These are phyloP conservation scores for Dendropsophus ebraccatus DNA, from an alignment of 2,113 vertebrate species.

Conservation along the genomic window DNA sequence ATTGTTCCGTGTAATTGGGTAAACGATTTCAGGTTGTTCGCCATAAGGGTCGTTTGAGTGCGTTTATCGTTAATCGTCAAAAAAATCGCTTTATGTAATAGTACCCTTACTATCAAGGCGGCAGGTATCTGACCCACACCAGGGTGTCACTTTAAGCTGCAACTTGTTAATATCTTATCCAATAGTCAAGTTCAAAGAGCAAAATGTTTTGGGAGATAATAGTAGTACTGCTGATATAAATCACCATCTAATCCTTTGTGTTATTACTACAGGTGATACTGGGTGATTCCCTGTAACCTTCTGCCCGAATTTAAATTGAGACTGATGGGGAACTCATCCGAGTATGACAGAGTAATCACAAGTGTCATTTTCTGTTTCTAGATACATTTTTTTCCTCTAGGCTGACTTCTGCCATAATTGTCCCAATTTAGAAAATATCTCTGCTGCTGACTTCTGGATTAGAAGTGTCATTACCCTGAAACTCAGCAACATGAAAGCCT, in stretches of 20 bases:
- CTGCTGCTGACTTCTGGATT: not conserved
- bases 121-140: too few species aligned
- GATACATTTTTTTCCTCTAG: not conserved
- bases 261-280: constrained; percentile 15
- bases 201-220: constrained; percentile 1
- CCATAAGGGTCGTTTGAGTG: too few species aligned
- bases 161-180: too few species aligned
- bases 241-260: constrained; percentile 9
- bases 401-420: not conserved
- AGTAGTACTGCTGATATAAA: not conserved
- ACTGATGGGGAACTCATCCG: constrained; percentile 30
- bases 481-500: not conserved
- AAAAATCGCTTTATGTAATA: too few species aligned
- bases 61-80: too few species aligned
- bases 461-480: not conserved
- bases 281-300: constrained; percentile 34
- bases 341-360: constrained; percentile 41
- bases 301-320: constrained; percentile 36
- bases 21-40: too few species aligned
- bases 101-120: too few species aligned
- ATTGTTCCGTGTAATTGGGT: too few species aligned
- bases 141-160: too few species aligned
- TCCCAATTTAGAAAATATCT: not conserved
- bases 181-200: too few species aligned
- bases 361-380: constrained; percentile 31